phyloP scores from a whole-genome alignment of 2,797 vertebrate species.

The Lithobates pipiens region DNA sequence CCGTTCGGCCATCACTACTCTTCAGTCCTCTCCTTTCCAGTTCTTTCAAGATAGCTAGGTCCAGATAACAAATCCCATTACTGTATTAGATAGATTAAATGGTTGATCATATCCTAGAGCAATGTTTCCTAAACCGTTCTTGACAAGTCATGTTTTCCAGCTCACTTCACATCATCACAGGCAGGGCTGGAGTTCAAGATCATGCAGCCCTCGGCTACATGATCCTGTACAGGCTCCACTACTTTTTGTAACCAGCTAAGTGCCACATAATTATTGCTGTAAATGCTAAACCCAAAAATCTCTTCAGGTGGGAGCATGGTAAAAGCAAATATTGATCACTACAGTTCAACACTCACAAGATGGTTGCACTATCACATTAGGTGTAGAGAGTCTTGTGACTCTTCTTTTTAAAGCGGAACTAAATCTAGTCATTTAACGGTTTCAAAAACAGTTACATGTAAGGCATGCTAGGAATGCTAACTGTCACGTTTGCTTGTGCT shows the following conservation, averaged over 20 bases:
- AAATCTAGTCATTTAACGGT: no score
- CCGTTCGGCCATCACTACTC: no score
- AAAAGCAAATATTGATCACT: not conserved
- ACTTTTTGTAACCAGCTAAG: not conserved
- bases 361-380: no score
- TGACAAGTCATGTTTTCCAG: not conserved
- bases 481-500: no score
- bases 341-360: not conserved
- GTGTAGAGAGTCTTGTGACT: no score
- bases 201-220: not conserved
- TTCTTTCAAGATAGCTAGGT: not conserved
- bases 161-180: not conserved
- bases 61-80: constrained; percentile 9
- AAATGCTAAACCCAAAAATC: not conserved
- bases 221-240: not conserved
- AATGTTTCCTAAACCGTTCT: not conserved
- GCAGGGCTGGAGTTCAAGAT: not conserved
- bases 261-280: not conserved
- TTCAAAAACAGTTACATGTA: no score
- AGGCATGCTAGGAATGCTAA: no score
- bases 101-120: not conserved
- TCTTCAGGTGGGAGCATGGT: not conserved
- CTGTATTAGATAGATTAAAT: not conserved
- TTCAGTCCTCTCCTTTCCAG: not conserved
- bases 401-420: not conserved